phyloP scores from a whole-genome alignment of 1,140 invertebrate genomes.

The Drosophila ercepeae region DNA sequence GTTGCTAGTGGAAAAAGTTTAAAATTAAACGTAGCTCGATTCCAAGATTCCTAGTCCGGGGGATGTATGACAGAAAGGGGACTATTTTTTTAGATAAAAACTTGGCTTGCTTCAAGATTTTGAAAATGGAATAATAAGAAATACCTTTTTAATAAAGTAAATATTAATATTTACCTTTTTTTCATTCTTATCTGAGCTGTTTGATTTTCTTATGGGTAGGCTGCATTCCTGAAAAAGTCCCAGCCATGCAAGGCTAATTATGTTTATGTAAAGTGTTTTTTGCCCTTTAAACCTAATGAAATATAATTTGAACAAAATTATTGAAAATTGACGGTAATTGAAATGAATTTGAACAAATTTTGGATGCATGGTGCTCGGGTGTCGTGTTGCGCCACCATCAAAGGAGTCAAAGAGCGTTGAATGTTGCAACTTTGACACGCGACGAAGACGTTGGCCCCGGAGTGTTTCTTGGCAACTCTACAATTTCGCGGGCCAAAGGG shows the following conservation, averaged over 20 bases:
- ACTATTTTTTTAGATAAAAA: neutral
- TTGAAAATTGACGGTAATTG: constrained; percentile 81
- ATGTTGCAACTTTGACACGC: constrained; percentile 57
- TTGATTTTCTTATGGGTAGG: neutral
- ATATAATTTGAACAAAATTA: constrained; percentile 79
- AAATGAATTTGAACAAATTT: constrained; percentile 80
- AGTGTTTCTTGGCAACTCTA: constrained; percentile 8
- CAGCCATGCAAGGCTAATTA: constrained; percentile 43
- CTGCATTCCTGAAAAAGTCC: neutral
- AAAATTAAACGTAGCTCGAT: constrained; percentile 70
- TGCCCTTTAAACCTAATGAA: constrained; percentile 48
- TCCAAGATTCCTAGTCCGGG: constrained; percentile 5
- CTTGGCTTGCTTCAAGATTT: neutral
- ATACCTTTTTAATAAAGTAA: neutral
- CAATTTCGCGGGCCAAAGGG: constrained; percentile 48
- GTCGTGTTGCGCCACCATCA: constrained; percentile 69
- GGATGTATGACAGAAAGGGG: neutral
- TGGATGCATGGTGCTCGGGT: constrained; percentile 60
- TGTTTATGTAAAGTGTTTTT: constrained; percentile 46
- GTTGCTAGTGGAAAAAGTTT: constrained; percentile 68
- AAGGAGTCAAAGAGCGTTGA: constrained; percentile 64
- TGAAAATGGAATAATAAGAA: neutral
- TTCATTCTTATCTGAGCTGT: neutral
- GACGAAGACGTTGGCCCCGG: constrained; percentile 28
- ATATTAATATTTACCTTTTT: neutral